Conservation (phyloP, 2,113 vertebrate species). For the Tretioscincus oriximinensis region DNA sequence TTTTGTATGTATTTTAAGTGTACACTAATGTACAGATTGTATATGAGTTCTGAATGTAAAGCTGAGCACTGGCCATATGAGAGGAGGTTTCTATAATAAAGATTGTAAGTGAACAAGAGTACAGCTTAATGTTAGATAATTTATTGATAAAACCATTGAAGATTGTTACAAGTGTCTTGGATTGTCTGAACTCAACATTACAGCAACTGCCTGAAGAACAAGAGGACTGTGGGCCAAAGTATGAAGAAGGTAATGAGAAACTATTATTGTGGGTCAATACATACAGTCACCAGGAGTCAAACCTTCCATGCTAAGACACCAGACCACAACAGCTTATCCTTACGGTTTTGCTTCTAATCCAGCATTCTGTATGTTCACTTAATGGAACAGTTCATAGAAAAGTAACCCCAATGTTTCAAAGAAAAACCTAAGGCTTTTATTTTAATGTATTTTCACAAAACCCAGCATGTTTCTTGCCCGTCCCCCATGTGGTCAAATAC, state of each 20-base stretch:
- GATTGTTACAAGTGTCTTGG: neutral
- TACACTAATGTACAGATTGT: constrained; percentile 8
- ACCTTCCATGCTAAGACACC: too few species aligned
- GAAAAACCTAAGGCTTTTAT: neutral
- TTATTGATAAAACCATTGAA: neutral
- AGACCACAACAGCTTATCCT: too few species aligned
- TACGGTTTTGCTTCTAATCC: too few species aligned
- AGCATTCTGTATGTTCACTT: neutral
- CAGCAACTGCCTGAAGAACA: too few species aligned
- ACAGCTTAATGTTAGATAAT: neutral
- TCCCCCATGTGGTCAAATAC: neutral
- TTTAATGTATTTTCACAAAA: neutral
- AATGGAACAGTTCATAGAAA: neutral
- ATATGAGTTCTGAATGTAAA: constrained; percentile 33
- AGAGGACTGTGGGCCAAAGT: too few species aligned
- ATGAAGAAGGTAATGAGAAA: too few species aligned
- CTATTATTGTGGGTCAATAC: too few species aligned
- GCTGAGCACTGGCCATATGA: constrained; percentile 43
- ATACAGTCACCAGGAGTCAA: too few species aligned
- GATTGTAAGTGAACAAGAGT: constrained; percentile 35
- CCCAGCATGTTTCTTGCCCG: neutral
- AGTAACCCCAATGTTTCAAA: too few species aligned
- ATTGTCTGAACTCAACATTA: too few species aligned
- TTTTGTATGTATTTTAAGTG: constrained; percentile 14
- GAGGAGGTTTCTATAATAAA: constrained; percentile 70